phyloP scores from a whole-genome alignment of 35 echinoderm and acorn worm genomes.

The Patiria miniata region DNA sequence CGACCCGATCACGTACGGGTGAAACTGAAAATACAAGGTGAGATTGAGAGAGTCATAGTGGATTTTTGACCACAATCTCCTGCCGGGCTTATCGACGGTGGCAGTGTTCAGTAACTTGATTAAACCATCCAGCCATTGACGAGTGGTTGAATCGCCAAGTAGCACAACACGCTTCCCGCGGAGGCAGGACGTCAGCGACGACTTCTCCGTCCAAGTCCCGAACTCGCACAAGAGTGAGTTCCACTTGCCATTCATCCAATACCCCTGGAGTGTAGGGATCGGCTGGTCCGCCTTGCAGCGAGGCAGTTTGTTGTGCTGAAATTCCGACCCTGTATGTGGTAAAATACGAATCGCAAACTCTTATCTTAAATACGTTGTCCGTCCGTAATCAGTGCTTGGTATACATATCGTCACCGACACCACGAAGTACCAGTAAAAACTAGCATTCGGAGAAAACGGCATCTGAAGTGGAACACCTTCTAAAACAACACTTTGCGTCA shows the following conservation, averaged over 20 bases:
- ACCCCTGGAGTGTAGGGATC: conserved; percentile 37
- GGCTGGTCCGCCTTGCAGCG: conserved; percentile 22
- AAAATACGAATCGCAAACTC: too few relatives aligned
- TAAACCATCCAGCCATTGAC: conserved; percentile 39
- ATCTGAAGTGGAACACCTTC: too few relatives aligned
- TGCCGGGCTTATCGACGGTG: background rate
- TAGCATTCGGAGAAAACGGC: too few relatives aligned
- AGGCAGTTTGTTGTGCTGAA: conserved; percentile 12
- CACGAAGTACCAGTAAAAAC: too few relatives aligned
- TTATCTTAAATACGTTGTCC: too few relatives aligned
- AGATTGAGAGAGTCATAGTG: conserved; percentile 20
- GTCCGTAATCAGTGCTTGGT: too few relatives aligned
- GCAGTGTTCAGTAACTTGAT: background rate
- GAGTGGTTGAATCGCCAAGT: conserved; percentile 56
- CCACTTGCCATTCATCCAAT: conserved; percentile 53
- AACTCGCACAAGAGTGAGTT: conserved; percentile 47
- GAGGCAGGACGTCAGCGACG: background rate
- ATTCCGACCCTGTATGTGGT: background rate
- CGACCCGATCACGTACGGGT: conserved; percentile 29
- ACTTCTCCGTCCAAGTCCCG: background rate
- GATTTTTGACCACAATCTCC: background rate
- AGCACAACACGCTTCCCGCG: conserved; percentile 28
- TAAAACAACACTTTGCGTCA: too few relatives aligned
- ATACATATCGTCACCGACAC: too few relatives aligned
- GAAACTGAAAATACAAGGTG: background rate